Conservation (phyloP, 2,113 vertebrate species). For the Dissostichus mawsoni region DNA sequence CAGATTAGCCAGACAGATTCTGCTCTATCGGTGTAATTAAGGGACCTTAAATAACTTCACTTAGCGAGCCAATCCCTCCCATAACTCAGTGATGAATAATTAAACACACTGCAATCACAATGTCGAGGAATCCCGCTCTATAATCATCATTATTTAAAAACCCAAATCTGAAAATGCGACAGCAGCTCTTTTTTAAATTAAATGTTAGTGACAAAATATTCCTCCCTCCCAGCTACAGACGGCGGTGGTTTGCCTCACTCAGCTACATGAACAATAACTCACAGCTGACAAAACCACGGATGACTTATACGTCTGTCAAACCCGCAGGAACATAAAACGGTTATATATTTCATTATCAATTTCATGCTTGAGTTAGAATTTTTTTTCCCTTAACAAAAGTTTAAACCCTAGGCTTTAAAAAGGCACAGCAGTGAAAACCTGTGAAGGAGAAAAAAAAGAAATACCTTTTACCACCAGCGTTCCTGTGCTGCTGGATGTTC, state of each 20-base stretch:
- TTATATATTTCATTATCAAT: slow-evolving; percentile 86
- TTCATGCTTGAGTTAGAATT: slow-evolving; percentile 82
- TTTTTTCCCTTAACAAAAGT: slow-evolving; percentile 67
- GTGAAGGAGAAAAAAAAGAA: slow-evolving; percentile 1
- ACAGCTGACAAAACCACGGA: slow-evolving; percentile 82
- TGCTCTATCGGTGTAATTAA: slow-evolving; percentile 64
- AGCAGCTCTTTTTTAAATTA: slow-evolving; percentile 73
- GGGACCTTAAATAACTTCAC: slow-evolving; percentile 68
- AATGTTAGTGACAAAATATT: slow-evolving; percentile 64
- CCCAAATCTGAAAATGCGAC: slow-evolving; percentile 62
- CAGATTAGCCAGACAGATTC: slow-evolving; percentile 52
- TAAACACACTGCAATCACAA: slow-evolving; percentile 63
- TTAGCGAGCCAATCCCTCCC: slow-evolving; percentile 33
- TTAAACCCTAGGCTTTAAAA: slow-evolving; percentile 63
- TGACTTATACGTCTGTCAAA: slow-evolving; percentile 86
- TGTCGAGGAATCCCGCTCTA: slow-evolving; percentile 44
- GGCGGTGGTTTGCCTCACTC: slow-evolving; percentile 57
- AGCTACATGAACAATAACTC: slow-evolving; percentile 83
- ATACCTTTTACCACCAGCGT: slow-evolving; percentile 90
- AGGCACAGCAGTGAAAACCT: slow-evolving; percentile 22
- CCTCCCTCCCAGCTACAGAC: slow-evolving; percentile 54
- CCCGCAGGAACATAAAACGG: slow-evolving; percentile 80
- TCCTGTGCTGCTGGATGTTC: slow-evolving; percentile 85
- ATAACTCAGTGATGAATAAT: slow-evolving; percentile 70
- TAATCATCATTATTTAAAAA: slow-evolving; percentile 69